Evolutionary conservation across 2,797 vertebrate genomes (phyloP).

Genomic region (Coreius guichenoti): DNA sequence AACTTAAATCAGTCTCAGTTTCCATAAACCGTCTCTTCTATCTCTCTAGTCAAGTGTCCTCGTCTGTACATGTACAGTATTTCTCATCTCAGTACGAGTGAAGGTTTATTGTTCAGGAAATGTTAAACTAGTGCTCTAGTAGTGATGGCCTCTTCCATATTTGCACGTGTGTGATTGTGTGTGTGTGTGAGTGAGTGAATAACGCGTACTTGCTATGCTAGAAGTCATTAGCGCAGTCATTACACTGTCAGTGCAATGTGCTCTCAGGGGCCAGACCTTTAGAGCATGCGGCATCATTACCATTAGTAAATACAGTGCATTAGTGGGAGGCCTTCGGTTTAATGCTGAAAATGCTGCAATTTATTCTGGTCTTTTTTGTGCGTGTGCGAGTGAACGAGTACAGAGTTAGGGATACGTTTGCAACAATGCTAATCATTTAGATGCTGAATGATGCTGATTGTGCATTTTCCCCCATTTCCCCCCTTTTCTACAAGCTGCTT

Average conservation of each 20-base stretch:
- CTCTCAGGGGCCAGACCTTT: conserved; percentile 50
- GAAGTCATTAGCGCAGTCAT: conserved; percentile 50
- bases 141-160: conserved; percentile 6
- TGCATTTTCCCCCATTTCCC: neutral
- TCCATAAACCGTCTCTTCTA: neutral
- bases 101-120: neutral
- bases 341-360: conserved; percentile 45
- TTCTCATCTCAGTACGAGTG: neutral
- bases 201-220: conserved; percentile 39
- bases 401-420: neutral
- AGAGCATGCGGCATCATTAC: conserved; percentile 41
- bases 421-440: conserved; percentile 9
- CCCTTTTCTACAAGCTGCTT: conserved; percentile 39
- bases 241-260: conserved; percentile 46
- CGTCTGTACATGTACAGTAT: neutral
- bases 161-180: neutral
- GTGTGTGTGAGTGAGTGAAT: conserved; percentile 9
- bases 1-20: conserved; percentile 2
- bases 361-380: conserved; percentile 3
- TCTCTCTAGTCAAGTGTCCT: conserved; percentile 2
- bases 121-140: conserved; percentile 19
- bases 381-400: neutral
- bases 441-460: conserved; percentile 21
- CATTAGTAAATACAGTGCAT: conserved; percentile 55
- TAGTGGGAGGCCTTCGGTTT: conserved; percentile 42